Evolutionary conservation across 2,113 vertebrate species (phyloP), one percentile per base, ranked within the genome.

Genomic region (Syngnathoides biaculeatus): DNA sequence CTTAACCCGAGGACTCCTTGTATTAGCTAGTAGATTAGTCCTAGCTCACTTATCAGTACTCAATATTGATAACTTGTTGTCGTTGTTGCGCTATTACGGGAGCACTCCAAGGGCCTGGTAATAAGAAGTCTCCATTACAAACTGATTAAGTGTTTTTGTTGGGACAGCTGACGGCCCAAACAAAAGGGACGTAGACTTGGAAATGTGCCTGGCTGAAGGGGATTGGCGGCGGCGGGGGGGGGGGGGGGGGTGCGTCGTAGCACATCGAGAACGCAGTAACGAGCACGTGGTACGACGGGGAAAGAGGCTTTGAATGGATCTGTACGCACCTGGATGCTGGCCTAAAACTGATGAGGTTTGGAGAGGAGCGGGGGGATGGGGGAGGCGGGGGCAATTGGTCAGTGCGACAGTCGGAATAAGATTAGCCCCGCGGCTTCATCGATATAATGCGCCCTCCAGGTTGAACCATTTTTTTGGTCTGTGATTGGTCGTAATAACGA

Each of bases 251-350:
- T 9, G 52, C 4, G 52, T n/a, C 22, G 50, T 10, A 55, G 11
- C 52, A 26, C 52, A 55, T 84, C 87, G 81, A 84, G 74, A 77
- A 68, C 57, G 66, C 50, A 64, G 61, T 84, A 71, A 87, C 84
- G 84, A 86, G 71, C 78, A 60, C 55, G 77, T 65, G 75, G 77
- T 78, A 84, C 64, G 67, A 69, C 74, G 69, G 57, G 50, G 74
- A 78, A 84, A 86, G 82, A 84, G 77, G 82, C 75, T 91, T 89
- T 89, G 76, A 82, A 70, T 64, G 79, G 82, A 82, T 87, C 84
- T 75, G 30, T 39, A 48, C 64, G 75, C 82, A 84, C 76, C 84
- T 83, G 84, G 61, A 80, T 50, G 27, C 55, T 20, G 48, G 30
- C 42, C 75, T 74, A 63, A 78, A 79, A 50, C 64, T 62, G 69